Evolutionary conservation across 2,113 vertebrate genomes (phyloP), one percentile per base, ranked within the genome.

Genomic region (Nibea coibor): DNA sequence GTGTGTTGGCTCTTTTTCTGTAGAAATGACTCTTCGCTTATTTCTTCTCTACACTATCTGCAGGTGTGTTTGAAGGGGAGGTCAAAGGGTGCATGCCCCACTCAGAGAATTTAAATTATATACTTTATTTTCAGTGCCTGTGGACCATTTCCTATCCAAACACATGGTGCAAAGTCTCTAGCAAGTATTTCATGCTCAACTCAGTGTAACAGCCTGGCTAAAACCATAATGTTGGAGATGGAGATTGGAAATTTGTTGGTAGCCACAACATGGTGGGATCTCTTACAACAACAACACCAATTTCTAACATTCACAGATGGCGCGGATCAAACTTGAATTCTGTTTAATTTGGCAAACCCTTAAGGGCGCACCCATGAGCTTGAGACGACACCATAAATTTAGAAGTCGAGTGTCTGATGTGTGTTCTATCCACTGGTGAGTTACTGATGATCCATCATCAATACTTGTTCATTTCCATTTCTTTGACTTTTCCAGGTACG

Each of bases 381-480:
- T 42, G 20, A 59, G n/a, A 39, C 35, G 2, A 64, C 35, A 54
- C 17, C 19, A 39, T 48, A 56, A 42, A 16, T 59, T 43, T 51
- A 58, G 28, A 20, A 28, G 56, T 20, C 28, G 15, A 39, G 12
- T 2, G 54, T 58, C 16, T 22, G 20, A 74, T 67, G 16, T 68
- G 22, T 45, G 19, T 45, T 26, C 3, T 5, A 19, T 58, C 42
- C 58, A 22, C 45, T n/a, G 4, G 7, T 65, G 68, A 53, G 51
- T 72, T 63, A 61, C 26, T 2, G 17, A 74, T 54, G 61, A 66
- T 57, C 42, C 51, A 8, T 17, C 53, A 59, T 80, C 70, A 59
- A 43, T 53, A 53, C 45, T 56, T 35, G 24, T 51, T 43, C 12
- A n/a, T 28, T 63, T 74, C 10, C 3, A 53, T 64, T 63, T 75